Conservation (phyloP, 2,113 vertebrate genomes). For the Sphyrna mokarran region DNA sequence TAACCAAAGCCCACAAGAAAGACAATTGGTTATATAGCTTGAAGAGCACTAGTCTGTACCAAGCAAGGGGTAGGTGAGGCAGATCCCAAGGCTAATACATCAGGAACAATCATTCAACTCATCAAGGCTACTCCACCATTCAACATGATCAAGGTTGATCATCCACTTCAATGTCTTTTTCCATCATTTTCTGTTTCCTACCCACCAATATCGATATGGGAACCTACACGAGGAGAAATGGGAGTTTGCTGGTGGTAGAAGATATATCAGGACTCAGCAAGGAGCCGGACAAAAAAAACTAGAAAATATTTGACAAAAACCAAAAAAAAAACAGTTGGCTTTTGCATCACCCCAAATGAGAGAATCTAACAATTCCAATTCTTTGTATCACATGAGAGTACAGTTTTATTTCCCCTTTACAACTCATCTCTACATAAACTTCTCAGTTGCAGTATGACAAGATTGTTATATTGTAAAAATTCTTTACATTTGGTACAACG, state of each 20-base stretch:
- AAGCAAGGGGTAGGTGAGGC: too few relatives aligned
- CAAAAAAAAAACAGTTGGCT: neutral
- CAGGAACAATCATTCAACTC: too few relatives aligned
- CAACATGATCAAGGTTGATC: too few relatives aligned
- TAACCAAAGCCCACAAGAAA: too few relatives aligned
- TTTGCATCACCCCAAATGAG: neutral
- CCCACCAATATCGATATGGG: neutral
- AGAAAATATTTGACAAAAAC: neutral
- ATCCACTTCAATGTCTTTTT: too few relatives aligned
- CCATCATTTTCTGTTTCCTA: neutral
- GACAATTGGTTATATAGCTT: too few relatives aligned
- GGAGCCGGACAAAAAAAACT: neutral
- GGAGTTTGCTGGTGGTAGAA: neutral
- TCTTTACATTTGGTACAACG: neutral
- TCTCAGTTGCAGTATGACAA: neutral
- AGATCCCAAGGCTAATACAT: too few relatives aligned
- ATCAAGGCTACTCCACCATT: too few relatives aligned
- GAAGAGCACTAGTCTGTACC: too few relatives aligned
- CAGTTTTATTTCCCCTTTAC: neutral
- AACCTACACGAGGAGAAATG: neutral
- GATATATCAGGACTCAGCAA: neutral
- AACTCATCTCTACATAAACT: neutral
- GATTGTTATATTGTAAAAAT: neutral
- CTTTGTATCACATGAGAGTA: neutral
- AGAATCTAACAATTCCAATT: neutral